Evolutionary conservation across 2,113 vertebrate species (phyloP).

Genomic region (Speoplatyrhinus poulsoni): DNA sequence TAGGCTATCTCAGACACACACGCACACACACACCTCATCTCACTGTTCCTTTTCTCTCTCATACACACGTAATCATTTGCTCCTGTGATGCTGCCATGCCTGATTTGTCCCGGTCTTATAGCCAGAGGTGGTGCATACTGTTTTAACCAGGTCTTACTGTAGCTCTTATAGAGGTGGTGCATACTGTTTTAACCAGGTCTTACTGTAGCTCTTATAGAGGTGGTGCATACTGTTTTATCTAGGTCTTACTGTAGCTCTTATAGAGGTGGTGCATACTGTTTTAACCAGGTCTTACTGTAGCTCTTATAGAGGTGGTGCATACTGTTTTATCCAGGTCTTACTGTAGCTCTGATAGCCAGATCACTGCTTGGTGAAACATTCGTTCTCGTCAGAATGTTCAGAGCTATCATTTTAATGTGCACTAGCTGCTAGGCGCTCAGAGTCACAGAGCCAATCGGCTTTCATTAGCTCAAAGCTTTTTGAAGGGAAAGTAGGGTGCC

Average conservation of each 20-base stretch:
- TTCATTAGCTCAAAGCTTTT: constrained; percentile 41
- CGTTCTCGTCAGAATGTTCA: constrained; percentile 31
- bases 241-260: not conserved
- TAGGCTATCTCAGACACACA: not conserved
- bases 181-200: too few species aligned
- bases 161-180: too few species aligned
- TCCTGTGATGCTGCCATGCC: constrained; percentile 5
- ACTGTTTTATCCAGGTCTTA: not conserved
- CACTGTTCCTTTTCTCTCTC: constrained; percentile 18
- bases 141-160: too few species aligned
- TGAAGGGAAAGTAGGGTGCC: constrained; percentile 34
- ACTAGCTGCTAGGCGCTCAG: constrained; percentile 35
- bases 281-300: too few species aligned
- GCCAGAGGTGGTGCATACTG: not conserved
- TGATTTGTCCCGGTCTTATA: too few species aligned
- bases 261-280: not conserved
- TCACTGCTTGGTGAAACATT: not conserved
- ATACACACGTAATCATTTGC: not conserved
- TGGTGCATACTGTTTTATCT: not conserved
- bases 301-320: not conserved
- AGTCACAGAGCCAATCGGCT: constrained; percentile 41
- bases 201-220: too few species aligned
- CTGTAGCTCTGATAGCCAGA: not conserved
- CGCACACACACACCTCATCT: not conserved
- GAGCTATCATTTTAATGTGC: constrained; percentile 55